Evolutionary conservation across 2,888 invertebrate species (phyloP), one percentile per base, ranked within the genome.

Genomic region (Tortrix viridana): DNA sequence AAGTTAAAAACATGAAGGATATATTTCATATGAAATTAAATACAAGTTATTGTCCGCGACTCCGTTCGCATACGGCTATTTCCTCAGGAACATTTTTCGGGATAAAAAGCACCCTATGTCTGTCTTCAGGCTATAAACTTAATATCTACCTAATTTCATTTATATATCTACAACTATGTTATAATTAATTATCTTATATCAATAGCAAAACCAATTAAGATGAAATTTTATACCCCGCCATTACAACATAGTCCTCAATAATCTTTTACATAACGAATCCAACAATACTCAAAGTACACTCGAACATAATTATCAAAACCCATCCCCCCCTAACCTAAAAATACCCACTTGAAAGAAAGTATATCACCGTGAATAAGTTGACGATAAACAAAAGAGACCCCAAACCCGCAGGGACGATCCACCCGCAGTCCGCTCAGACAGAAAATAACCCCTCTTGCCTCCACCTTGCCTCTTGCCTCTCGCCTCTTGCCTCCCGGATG

Each of bases 311-410:
- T 48, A 69, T 70, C 65, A 64, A 67, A 60, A 65, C 43, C 66
- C 64, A 64, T 64, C 67, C 68, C 62, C 63, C 60, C 67, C 72
- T 74, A 73, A 73, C 72, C 73, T 74, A 73, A 72, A 74, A 73
- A 71, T 71, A 71, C 71, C 73, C 68, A 75, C 71, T 70, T 68
- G 73, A 73, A 74, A 74, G 75, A 78, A 79, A 82, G 81, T 79
- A 82, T 70, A 76, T 74, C 69, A 74, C 69, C 70, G 71, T 74
- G 88, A 84, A 89, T 82, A 80, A 82, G 78, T 76, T 71, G 76
- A 77, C 75, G 75, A 81, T 86, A 89, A 82, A 90, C 90, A 90
- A 90, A 89, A 79, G 82, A 77, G 74, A 70, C 69, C 75, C 80
- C 74, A 77, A 77, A 77, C 74, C 81, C 73, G 70, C 68, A 74